Conservation (phyloP, 1,140 invertebrate genomes). For the Diachasmimorpha longicaudata region DNA sequence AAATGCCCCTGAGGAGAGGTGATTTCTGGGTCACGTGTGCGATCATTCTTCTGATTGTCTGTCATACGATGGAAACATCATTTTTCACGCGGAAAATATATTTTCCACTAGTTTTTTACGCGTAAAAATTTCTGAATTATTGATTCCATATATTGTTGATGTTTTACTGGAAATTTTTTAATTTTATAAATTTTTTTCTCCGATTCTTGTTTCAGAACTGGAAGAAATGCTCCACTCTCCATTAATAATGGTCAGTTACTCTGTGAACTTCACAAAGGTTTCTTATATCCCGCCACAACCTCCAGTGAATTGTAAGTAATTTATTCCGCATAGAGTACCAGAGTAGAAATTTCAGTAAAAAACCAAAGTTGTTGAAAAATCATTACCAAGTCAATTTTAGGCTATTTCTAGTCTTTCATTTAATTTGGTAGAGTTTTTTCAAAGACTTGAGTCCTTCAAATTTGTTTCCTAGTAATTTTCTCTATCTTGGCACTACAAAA, state of each 20-base stretch:
- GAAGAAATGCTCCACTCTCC: conserved; percentile 39
- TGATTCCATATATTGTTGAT: no score
- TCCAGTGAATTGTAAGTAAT: conserved; percentile 45
- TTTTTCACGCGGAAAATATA: no score
- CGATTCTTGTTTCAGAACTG: conserved; percentile 13
- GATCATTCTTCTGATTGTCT: conserved; percentile 20
- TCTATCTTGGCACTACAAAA: no score
- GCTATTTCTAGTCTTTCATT: no score
- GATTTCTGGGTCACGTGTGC: conserved; percentile 23
- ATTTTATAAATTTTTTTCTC: background rate
- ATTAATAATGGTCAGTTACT: conserved; percentile 49
- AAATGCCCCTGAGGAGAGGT: conserved; percentile 54
- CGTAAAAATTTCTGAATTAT: background rate
- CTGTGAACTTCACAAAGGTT: conserved; percentile 51
- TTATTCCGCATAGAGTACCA: background rate
- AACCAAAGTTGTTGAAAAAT: no score
- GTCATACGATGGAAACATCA: background rate
- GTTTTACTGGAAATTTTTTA: no score
- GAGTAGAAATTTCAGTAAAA: no score
- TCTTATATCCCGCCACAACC: conserved; percentile 41
- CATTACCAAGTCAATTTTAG: no score
- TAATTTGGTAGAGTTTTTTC: no score
- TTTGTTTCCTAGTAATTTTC: no score
- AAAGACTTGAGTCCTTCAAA: no score
- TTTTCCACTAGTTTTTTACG: background rate